Evolutionary conservation across 1,140 invertebrate species (phyloP).

Genomic region (Zelostemma sp.): DNA sequence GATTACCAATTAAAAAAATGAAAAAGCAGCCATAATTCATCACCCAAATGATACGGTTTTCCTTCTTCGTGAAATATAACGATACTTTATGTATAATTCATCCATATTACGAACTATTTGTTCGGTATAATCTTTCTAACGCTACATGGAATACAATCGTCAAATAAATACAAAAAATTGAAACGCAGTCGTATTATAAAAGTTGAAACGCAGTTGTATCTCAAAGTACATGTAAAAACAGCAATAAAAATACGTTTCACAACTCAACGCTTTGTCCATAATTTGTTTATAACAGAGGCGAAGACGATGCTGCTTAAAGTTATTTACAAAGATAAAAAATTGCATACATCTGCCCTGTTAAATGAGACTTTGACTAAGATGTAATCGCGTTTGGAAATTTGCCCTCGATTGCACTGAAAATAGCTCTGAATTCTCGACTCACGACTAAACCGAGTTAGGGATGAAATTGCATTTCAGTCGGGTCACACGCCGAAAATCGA

Average conservation of each 20-base stretch:
- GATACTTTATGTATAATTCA: too few species aligned
- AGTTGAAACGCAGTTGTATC: not conserved
- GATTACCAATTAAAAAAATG: too few species aligned
- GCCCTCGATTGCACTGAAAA: not conserved
- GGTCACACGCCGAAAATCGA: too few species aligned
- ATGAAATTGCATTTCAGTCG: too few species aligned
- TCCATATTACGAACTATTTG: too few species aligned
- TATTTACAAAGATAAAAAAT: conserved; percentile 6
- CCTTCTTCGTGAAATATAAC: not conserved
- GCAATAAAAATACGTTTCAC: not conserved
- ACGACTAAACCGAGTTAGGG: too few species aligned
- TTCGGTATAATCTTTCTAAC: not conserved
- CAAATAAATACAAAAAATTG: conserved; percentile 11
- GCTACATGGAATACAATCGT: not conserved
- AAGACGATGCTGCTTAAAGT: too few species aligned
- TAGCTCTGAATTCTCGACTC: too few species aligned
- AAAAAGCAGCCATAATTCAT: not conserved
- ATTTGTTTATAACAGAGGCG: too few species aligned
- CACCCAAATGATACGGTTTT: not conserved
- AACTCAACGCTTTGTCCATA: conserved; percentile 23
- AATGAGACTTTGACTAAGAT: not conserved
- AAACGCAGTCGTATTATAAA: not conserved
- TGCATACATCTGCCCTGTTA: not conserved
- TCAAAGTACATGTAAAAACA: not conserved
- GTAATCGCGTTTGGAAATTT: not conserved